phyloP scores from a whole-genome alignment of 2,888 invertebrate genomes.

The Oxycera nigricornis region DNA sequence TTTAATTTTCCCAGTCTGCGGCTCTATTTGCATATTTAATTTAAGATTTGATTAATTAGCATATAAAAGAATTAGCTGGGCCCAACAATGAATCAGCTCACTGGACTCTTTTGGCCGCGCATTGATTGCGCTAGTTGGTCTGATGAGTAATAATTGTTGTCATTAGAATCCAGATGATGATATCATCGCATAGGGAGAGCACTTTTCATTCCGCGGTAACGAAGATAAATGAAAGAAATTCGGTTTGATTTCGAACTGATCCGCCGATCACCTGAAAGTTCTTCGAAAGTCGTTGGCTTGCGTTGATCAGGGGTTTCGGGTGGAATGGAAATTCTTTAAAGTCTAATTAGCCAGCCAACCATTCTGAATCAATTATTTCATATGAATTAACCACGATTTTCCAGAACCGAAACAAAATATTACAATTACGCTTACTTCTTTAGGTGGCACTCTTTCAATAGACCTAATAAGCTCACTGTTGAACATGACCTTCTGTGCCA shows the following conservation, averaged over 20 bases:
- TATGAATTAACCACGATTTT: too few relatives aligned
- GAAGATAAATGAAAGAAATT: conserved; percentile 17
- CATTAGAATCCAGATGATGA: conserved; percentile 16
- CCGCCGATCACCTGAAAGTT: background rate
- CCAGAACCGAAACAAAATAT: too few relatives aligned
- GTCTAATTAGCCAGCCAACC: too few relatives aligned
- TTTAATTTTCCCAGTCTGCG: conserved; percentile 44
- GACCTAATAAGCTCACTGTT: too few relatives aligned
- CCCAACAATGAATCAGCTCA: conserved; percentile 16
- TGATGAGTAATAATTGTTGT: conserved; percentile 22
- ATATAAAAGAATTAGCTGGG: conserved; percentile 37
- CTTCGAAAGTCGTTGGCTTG: background rate
- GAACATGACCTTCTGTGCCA: too few relatives aligned
- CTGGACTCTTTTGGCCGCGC: background rate
- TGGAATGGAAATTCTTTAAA: background rate
- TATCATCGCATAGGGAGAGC: conserved; percentile 4
- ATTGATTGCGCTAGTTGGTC: background rate
- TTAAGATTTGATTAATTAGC: conserved; percentile 42
- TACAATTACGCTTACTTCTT: too few relatives aligned
- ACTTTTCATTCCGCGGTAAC: background rate
- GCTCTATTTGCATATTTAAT: conserved; percentile 47
- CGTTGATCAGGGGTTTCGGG: background rate
- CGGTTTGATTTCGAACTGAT: background rate
- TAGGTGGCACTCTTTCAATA: too few relatives aligned
- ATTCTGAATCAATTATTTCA: too few relatives aligned